Evolutionary conservation across 2,888 invertebrate genomes (phyloP), one percentile per base, ranked within the genome.

Genomic region (Cerceris rybyensis): DNA sequence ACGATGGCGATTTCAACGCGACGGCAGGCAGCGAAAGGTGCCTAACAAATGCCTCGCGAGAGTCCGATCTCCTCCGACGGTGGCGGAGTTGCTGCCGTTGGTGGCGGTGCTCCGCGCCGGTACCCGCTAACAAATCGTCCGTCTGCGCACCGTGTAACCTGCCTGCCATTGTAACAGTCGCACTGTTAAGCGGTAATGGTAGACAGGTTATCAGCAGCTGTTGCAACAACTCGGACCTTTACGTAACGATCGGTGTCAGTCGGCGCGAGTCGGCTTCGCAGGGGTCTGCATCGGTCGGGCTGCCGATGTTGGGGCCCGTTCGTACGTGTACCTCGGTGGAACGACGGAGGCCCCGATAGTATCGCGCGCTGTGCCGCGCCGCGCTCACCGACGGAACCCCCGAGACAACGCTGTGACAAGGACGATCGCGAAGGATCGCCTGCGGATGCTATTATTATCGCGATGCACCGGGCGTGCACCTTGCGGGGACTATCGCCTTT

Each of bases 181-280:
- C 55, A 69, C 73, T 69, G 78, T 81, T 83, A 77, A 81, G 57
- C 58, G 73, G 67, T 72, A 76, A 84, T 77, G 69, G 79, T 39
- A 55, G 77, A 82, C 83, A 75, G 71, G 74, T 80, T 82, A 80
- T 80, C 77, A 75, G 75, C 70, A 42, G 66, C 72, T 58, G 67
- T 81, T 61, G 61, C 70, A 75, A 68, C 78, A 67, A 60, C 49
- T 16, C 59, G 66, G 63, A 70, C 69, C 75, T 77, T 83, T 82
- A 74, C 72, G 75, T 75, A 81, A 83, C 70, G 72, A 81, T 49
- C 81, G 63, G 54, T 72, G 75, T 80, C 82, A 65, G 70, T 69
- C 50, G 52, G 50, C 7, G 50, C 65, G 59, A 55, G 68, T 60
- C 49, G 14, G 59, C 78, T 82, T 82, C 74, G 75, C 82, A 71